Conservation (phyloP, 2,797 vertebrate species). For the Micropoecilia bifurca region DNA sequence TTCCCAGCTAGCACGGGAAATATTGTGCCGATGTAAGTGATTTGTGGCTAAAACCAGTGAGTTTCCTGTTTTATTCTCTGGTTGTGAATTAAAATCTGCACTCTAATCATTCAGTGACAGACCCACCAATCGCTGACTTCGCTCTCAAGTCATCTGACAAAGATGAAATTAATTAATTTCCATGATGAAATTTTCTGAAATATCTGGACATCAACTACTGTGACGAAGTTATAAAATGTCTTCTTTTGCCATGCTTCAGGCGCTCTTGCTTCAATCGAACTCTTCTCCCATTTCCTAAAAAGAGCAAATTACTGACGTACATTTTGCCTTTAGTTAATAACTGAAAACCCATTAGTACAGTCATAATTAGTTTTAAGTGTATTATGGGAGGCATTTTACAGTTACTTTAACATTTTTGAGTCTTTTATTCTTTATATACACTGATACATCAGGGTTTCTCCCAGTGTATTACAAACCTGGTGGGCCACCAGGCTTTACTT, state of each 20-base stretch:
- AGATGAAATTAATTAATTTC: no score
- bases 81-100: not conserved
- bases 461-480: no score
- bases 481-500: no score
- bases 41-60: not conserved
- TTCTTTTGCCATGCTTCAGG: not conserved
- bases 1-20: not conserved
- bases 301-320: not conserved
- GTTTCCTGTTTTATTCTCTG: not conserved
- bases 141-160: not conserved
- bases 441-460: not conserved
- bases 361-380: not conserved
- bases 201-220: not conserved
- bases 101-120: not conserved
- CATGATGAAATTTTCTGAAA: not conserved
- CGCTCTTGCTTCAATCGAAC: not conserved
- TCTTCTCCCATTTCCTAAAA: not conserved
- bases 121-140: not conserved
- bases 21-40: not conserved
- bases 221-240: not conserved
- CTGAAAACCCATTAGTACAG: not conserved
- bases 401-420: not conserved
- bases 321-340: not conserved
- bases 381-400: not conserved
- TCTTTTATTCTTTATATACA: not conserved